These are phyloP conservation scores for Ernsta delagoae DNA, from an alignment of 2,888 invertebrate species.

Conservation along the genomic window DNA sequence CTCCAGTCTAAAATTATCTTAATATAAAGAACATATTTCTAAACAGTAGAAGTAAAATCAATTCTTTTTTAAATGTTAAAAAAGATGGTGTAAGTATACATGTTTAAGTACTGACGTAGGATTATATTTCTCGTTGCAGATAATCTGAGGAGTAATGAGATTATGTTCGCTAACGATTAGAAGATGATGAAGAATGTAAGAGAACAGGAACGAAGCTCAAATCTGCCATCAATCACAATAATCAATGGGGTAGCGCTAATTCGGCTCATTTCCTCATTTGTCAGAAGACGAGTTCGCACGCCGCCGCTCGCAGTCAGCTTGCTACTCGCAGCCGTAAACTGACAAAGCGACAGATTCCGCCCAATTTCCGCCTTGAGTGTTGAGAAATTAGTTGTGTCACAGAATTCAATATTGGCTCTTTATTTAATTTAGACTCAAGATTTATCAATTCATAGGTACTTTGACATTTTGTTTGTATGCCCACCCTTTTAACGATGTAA, in stretches of 20 bases:
- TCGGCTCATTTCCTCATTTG: not conserved
- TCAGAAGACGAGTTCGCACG: not conserved
- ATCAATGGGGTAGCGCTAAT: slow-evolving; percentile 17
- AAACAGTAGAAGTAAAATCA: too few relatives aligned
- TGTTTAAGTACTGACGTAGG: too few relatives aligned
- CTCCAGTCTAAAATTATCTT: too few relatives aligned
- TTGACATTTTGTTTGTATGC: not conserved
- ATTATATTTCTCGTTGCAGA: too few relatives aligned
- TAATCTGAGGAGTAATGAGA: not conserved
- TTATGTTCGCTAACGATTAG: not conserved
- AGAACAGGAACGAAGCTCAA: not conserved
- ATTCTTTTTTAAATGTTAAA: too few relatives aligned
- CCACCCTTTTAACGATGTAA: not conserved
- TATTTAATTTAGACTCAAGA: slow-evolving; percentile 4
- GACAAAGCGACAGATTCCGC: slow-evolving; percentile 23
- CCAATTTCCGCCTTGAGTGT: slow-evolving; percentile 15
- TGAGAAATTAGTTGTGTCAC: slow-evolving; percentile 12
- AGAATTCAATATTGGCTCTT: slow-evolving; percentile 12
- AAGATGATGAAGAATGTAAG: slow-evolving; percentile 3
- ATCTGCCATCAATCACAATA: slow-evolving; percentile 19
- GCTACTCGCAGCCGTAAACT: slow-evolving; percentile 1
- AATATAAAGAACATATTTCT: too few relatives aligned
- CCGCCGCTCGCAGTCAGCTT: not conserved
- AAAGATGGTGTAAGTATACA: too few relatives aligned
- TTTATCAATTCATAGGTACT: not conserved